phyloP scores from a whole-genome alignment of 2,888 invertebrate genomes.

The Drosophila phalerata region DNA sequence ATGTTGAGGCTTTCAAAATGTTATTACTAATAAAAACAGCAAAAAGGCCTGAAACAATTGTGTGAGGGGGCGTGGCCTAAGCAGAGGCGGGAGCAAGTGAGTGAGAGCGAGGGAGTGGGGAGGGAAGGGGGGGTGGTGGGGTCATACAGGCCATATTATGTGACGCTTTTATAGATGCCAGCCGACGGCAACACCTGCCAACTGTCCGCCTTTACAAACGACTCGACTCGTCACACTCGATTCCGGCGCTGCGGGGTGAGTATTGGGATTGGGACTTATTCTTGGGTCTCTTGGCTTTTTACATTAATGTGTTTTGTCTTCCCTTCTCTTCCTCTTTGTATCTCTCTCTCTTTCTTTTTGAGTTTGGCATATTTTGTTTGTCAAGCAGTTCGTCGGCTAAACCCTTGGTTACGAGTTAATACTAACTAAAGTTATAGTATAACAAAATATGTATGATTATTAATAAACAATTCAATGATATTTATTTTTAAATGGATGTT shows the following conservation, averaged over 20 bases:
- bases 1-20: constrained; percentile 78
- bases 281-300: background rate
- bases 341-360: background rate
- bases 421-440: background rate
- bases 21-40: constrained; percentile 76
- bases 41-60: constrained; percentile 25
- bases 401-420: background rate
- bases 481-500: too few species aligned
- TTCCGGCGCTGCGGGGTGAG: background rate
- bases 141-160: constrained; percentile 18
- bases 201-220: constrained; percentile 19
- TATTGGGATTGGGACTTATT: background rate
- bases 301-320: constrained; percentile 1
- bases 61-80: constrained; percentile 1
- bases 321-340: background rate
- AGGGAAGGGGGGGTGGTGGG: background rate
- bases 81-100: background rate
- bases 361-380: background rate
- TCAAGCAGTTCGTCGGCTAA: background rate
- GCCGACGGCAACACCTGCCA: constrained; percentile 66
- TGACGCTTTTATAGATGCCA: constrained; percentile 45
- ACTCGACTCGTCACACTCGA: constrained; percentile 18
- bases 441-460: too few species aligned
- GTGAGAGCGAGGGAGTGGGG: too few species aligned
- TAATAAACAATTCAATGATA: too few species aligned